Base-by-base conservation (phyloP, 1,140 invertebrate species). In the Calephelis nemesis region DNA sequence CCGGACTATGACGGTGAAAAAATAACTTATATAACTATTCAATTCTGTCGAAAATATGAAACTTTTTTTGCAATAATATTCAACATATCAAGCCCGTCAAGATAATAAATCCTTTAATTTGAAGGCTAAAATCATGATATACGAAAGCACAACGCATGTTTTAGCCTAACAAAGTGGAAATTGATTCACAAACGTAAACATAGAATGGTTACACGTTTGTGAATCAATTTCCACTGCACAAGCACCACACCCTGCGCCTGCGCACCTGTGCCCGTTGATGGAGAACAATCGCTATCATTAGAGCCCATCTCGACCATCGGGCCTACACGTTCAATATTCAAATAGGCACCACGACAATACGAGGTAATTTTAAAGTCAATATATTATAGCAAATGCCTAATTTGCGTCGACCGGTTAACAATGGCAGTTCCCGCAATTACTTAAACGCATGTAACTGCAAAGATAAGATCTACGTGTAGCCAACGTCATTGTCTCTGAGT, bases 341-440 rank as follows among this genome's bases (percentile, higher is more conserved):
- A 90, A 84, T 83, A 83, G 64, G 74, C 74, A 67, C 74, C 74
- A 84, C 80, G 74, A 85, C 87, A 88, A 88, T 87, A 79, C 84
- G 73, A 88, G 82, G 83, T 87, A 82, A 86, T 88, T 87, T 82
- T 77, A 87, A 88, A 87, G 75, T 78, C 85, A 82, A 89, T 89
- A 89, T 87, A 91, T 91, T 89, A 91, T 88, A 77, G 85, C 83
- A 84, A 90, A 90, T 88, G 85, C 88, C 83, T 85, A 91, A 91
- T 89, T 91, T 91, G 87, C 86, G 84, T 86, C 86, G 77, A 78
- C 80, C 76, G 79, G 81, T 76, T 85, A 88, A 91, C 88, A 91
- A 91, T 90, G 82, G 79, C 79, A 73, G 83, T 91, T 89, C 87
- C 87, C 87, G 86, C 86, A 87, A 91, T 91, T 91, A 91, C 86